Evolutionary conservation across 1,140 invertebrate genomes (phyloP).

Genomic region (Stenopsyche tienmushanensis): DNA sequence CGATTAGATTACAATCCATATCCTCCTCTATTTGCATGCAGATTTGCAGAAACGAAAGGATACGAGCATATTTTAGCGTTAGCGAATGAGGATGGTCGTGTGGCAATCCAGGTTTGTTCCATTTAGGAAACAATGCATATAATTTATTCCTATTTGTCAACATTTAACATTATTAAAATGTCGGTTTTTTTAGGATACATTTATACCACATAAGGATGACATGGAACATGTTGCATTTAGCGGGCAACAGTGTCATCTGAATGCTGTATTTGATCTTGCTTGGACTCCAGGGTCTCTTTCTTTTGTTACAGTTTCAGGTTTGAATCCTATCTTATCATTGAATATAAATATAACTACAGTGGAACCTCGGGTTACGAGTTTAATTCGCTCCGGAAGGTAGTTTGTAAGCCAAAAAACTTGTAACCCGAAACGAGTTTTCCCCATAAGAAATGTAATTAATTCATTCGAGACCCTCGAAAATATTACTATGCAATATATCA

Average conservation of each 20-base stretch:
- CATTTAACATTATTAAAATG: neutral
- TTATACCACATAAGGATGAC: constrained; percentile 43
- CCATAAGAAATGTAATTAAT: no score
- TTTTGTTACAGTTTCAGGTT: constrained; percentile 76
- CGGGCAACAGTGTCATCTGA: constrained; percentile 70
- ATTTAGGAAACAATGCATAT: neutral
- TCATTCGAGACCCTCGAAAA: no score
- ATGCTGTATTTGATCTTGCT: constrained; percentile 86
- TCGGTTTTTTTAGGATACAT: constrained; percentile 45
- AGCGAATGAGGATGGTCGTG: constrained; percentile 81
- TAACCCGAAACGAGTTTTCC: no score
- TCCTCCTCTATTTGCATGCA: constrained; percentile 66
- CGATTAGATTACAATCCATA: constrained; percentile 54
- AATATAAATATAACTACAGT: neutral
- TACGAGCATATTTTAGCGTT: constrained; percentile 72
- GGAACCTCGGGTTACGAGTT: no score
- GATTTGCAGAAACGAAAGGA: constrained; percentile 61
- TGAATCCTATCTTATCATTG: constrained; percentile 3
- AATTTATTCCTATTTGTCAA: neutral
- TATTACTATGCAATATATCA: no score
- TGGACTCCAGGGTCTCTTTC: constrained; percentile 77
- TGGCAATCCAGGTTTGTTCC: constrained; percentile 64
- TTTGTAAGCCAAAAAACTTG: no score
- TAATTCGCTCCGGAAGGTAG: no score
- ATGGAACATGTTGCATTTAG: constrained; percentile 49